Evolutionary conservation across 2,113 vertebrate genomes (phyloP).

Genomic region (Oreocharis arfaki): DNA sequence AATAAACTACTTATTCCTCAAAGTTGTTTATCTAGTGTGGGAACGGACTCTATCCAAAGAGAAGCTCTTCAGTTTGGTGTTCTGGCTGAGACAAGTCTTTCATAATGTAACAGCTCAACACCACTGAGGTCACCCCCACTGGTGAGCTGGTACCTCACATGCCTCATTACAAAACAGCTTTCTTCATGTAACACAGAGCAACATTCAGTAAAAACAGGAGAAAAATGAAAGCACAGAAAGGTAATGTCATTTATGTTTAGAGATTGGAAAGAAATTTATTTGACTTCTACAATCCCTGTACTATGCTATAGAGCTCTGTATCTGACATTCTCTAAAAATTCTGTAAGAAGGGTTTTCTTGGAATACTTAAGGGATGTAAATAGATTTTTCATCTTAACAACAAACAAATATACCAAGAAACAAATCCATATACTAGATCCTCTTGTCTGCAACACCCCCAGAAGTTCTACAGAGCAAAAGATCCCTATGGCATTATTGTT

Average conservation of each 20-base stretch:
- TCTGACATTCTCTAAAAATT: background rate
- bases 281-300: background rate
- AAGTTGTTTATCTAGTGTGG: background rate
- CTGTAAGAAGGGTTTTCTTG: background rate
- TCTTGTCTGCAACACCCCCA: background rate
- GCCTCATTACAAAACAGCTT: background rate
- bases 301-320: background rate
- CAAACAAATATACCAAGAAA: background rate
- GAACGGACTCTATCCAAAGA: background rate
- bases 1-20: background rate
- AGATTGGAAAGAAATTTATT: background rate
- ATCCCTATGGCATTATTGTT: background rate
- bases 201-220: background rate
- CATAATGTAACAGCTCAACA: background rate
- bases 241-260: background rate
- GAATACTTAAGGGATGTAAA: slow-evolving; percentile 1
- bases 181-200: background rate
- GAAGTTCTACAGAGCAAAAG: background rate
- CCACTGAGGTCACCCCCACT: background rate
- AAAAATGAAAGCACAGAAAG: background rate
- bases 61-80: background rate
- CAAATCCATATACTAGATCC: background rate
- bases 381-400: slow-evolving; percentile 23
- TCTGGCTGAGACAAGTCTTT: background rate
- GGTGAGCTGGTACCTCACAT: background rate